Evolutionary conservation across 2,797 vertebrate genomes (phyloP).

Genomic region (Podarcis lilfordi): DNA sequence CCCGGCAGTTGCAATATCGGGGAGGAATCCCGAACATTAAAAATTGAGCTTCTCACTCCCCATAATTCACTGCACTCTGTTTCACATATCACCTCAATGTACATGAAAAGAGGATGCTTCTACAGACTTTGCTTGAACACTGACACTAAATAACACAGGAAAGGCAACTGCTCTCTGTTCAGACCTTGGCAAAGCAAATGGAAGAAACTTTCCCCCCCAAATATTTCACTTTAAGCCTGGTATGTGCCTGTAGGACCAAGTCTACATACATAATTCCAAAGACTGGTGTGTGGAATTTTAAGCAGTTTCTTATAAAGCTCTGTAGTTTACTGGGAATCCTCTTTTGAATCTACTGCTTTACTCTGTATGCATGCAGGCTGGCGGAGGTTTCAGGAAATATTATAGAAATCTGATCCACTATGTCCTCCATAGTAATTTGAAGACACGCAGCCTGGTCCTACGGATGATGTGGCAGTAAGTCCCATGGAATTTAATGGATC

Average conservation of each 20-base stretch:
- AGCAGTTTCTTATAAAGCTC: slow-evolving; percentile 4
- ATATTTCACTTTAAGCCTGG: slow-evolving; percentile 18
- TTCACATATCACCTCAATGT: not conserved
- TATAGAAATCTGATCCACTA: not conserved
- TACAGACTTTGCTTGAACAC: not conserved
- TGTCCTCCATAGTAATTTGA: not conserved
- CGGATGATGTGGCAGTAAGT: not conserved
- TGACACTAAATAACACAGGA: slow-evolving; percentile 28
- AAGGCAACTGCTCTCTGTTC: slow-evolving; percentile 9
- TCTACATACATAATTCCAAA: not conserved
- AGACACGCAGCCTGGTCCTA: not conserved
- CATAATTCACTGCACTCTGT: not conserved
- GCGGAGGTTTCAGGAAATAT: not conserved
- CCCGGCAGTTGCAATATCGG: not conserved
- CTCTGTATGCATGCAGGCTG: not conserved
- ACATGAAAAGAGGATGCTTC: not conserved
- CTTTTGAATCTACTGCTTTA: not conserved
- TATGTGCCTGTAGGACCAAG: not conserved
- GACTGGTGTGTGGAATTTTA: slow-evolving; percentile 13
- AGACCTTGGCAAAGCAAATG: not conserved
- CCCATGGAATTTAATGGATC: not conserved
- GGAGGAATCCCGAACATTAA: not conserved
- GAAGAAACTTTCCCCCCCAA: not conserved
- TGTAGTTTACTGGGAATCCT: slow-evolving; percentile 19
- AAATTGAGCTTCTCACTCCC: not conserved